phyloP scores from a whole-genome alignment of 2,797 vertebrate genomes.

The Pipistrellus pygmaeus region DNA sequence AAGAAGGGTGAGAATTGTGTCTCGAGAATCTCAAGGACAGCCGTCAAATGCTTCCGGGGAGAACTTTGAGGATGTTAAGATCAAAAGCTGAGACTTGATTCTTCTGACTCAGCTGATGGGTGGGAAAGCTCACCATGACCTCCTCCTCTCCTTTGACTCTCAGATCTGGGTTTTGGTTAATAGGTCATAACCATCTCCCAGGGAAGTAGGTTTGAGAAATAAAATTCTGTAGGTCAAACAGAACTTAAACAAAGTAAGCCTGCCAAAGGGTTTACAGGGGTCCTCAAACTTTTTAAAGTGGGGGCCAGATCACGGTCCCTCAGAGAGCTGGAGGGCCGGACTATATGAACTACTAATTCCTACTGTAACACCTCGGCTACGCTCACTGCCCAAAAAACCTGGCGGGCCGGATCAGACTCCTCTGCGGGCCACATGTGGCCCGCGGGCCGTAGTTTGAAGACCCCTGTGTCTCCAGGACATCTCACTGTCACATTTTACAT shows the following conservation, averaged over 20 bases:
- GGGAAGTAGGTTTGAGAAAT: slow-evolving; percentile 34
- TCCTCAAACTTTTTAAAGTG: no score
- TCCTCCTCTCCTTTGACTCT: not conserved
- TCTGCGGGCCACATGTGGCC: no score
- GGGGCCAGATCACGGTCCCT: no score
- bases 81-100: not conserved
- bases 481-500: not conserved
- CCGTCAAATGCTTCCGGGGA: not conserved
- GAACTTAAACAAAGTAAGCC: slow-evolving; percentile 11
- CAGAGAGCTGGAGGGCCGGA: no score
- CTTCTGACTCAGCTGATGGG: not conserved
- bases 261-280: not conserved
- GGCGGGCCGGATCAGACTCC: no score
- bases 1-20: slow-evolving; percentile 7
- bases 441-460: no score
- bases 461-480: not conserved
- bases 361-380: no score
- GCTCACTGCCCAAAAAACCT: no score
- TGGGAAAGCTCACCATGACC: not conserved
- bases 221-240: not conserved
- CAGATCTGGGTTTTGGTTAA: slow-evolving; percentile 60
- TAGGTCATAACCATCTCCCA: not conserved
- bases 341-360: no score
- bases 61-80: slow-evolving; percentile 32
- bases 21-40: slow-evolving; percentile 44